Percentiles rank a stretch among this genome's conserved stretches.
Conservation (phyloP, 1,140 invertebrate genomes). For the Drosophila kikkawai region DNA sequence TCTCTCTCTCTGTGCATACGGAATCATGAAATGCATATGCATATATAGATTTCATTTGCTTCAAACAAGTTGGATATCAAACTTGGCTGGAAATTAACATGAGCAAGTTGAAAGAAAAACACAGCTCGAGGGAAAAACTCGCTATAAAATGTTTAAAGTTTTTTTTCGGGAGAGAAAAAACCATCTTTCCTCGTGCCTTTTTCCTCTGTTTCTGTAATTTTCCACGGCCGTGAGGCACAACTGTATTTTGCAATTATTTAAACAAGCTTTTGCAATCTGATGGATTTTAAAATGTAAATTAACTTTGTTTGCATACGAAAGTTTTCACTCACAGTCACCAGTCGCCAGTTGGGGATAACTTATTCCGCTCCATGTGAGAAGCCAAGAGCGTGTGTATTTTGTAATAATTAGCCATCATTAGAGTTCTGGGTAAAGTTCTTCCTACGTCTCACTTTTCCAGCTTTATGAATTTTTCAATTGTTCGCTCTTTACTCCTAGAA, state of each 20-base stretch:
- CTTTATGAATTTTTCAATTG: conserved; percentile 81
- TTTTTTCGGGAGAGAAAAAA: not conserved
- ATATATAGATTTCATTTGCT: conserved; percentile 63
- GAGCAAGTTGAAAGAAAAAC: conserved; percentile 43
- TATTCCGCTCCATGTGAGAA: conserved; percentile 24
- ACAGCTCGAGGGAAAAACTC: conserved; percentile 24
- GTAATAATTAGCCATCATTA: conserved; percentile 74
- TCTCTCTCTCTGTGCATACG: conserved; percentile 27
- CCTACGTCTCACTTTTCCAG: conserved; percentile 52
- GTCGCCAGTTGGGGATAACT: conserved; percentile 7
- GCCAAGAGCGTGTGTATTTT: conserved; percentile 46
- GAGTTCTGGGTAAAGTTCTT: conserved; percentile 48
- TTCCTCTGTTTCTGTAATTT: conserved; percentile 28
- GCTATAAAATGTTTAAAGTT: conserved; percentile 38
- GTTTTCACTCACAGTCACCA: conserved; percentile 32
- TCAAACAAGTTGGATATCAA: conserved; percentile 60
- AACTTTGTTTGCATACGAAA: conserved; percentile 54
- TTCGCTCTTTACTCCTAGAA: conserved; percentile 23
- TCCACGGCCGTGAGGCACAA: conserved; percentile 21
- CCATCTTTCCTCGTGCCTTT: no score
- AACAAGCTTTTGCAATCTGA: conserved; percentile 49
- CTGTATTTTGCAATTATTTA: conserved; percentile 54
- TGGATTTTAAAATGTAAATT: conserved; percentile 65
- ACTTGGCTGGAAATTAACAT: conserved; percentile 37
- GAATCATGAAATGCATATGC: conserved; percentile 41